Evolutionary conservation across 2,888 invertebrate species (phyloP), one percentile per base, ranked within the genome.

Genomic region (Xanthia icteritia): DNA sequence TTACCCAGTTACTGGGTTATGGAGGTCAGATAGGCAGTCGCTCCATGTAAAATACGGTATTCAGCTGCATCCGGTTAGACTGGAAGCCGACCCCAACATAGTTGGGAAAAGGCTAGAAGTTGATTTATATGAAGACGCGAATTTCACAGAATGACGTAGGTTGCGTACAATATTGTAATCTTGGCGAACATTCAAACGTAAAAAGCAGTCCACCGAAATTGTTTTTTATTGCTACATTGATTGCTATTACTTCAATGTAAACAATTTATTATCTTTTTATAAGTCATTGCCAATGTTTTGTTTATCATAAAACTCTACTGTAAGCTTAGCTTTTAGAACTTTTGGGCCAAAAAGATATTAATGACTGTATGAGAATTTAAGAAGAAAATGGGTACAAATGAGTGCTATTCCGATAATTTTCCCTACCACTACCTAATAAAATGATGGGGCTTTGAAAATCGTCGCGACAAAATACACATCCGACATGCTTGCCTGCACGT

Each of bases 141-240:
- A 64, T 79, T 45, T 71, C n/a, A 64, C 42, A 71, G 64, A 56
- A 65, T 27, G 63, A 63, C 36, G 56, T 60, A 51, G n/a, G 5
- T 68, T 65, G 39, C 20, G 42, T 60, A 56, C 45, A 27, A 13
- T 17, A 76, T 48, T 58, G 4, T 69, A 67, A 51, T 71, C 54
- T 87, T 87, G 85, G 85, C 85, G 58, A 61, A 64, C 45, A 17
- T 72, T 77, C 85, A 86, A 84, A 31, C 67, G 9, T 76, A 51
- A 42, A 73, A 48, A 73, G 58, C 56, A 36, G 39, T 58, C 72
- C 51, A 27, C n/a, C 51, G 20, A 31, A 75, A 71, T 76, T 73
- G 56, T 64, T 17, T 67, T 68, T 70, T 27, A 72, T 71, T 20
- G 45, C 20, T 72, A 65, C 65, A 61, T 45, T 74, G 17, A 68